These are phyloP conservation scores for Belonocnema kinseyi DNA, from an alignment of 1,140 invertebrate genomes.

Conservation along the genomic window DNA sequence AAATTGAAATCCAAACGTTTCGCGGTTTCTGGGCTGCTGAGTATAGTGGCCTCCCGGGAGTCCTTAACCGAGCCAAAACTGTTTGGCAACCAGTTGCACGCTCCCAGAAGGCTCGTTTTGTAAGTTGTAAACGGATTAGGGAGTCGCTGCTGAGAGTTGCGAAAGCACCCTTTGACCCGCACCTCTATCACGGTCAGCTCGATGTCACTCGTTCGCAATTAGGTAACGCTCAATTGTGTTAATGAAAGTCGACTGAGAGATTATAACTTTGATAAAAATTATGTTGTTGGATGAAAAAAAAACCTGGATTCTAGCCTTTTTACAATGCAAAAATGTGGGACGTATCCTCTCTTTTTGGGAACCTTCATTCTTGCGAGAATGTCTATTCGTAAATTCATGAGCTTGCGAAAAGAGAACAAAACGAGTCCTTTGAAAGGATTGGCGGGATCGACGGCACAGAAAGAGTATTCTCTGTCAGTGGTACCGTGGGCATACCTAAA, in stretches of 20 bases:
- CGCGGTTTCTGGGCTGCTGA: constrained; percentile 42
- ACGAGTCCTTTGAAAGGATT: constrained; percentile 6
- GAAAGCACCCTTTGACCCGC: constrained; percentile 55
- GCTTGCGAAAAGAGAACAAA: background rate
- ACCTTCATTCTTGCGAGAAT: background rate
- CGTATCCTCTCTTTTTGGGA: too few species aligned
- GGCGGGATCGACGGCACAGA: background rate
- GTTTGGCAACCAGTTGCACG: constrained; percentile 73
- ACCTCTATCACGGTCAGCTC: background rate
- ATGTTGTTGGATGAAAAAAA: too few species aligned
- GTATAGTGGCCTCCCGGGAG: constrained; percentile 43
- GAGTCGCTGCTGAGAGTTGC: constrained; percentile 50
- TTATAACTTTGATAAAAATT: too few species aligned
- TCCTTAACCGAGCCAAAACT: constrained; percentile 53
- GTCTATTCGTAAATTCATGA: constrained; percentile 39
- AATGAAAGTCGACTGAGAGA: too few species aligned
- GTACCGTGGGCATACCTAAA: constrained; percentile 36
- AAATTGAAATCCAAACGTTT: constrained; percentile 38
- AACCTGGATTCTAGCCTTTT: too few species aligned
- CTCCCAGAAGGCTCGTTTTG: constrained; percentile 71
- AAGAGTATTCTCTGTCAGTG: background rate
- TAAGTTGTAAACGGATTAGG: constrained; percentile 68
- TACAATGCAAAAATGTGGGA: too few species aligned
- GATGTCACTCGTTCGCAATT: too few species aligned
- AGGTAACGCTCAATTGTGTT: too few species aligned